Evolutionary conservation across 2,888 invertebrate species (phyloP).

Genomic region (Heteropelma amictum): DNA sequence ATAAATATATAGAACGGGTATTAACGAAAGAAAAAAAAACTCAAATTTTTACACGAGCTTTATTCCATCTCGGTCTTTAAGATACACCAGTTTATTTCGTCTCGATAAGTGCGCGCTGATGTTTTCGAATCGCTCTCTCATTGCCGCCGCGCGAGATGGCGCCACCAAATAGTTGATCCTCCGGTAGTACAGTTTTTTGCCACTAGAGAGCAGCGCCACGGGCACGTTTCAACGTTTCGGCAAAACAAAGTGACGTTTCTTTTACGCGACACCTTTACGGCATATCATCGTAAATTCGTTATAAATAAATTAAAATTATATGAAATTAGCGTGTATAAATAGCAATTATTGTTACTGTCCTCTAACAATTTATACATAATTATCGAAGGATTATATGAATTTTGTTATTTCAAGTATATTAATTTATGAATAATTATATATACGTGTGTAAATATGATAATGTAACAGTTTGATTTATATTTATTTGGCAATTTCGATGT

Average conservation of each 20-base stretch:
- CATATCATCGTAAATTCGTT: not conserved
- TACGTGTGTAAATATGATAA: conserved; percentile 12
- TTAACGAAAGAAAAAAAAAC: conserved; percentile 28
- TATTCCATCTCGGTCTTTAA: conserved; percentile 21
- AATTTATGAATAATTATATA: conserved; percentile 29
- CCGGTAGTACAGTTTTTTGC: not conserved
- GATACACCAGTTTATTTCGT: conserved; percentile 9
- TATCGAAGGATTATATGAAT: conserved; percentile 19
- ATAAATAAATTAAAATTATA: conserved; percentile 4
- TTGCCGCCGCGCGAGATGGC: not conserved
- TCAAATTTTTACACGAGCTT: conserved; percentile 34
- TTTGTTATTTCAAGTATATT: conserved; percentile 29
- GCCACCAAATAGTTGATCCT: not conserved
- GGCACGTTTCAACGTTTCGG: no score
- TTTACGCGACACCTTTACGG: not conserved
- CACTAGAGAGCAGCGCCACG: no score
- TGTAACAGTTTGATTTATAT: conserved; percentile 10
- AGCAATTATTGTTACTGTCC: conserved; percentile 21
- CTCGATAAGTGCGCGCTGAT: not conserved
- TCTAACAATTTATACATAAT: conserved; percentile 11
- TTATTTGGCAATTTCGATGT: conserved; percentile 7
- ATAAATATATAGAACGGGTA: conserved; percentile 35
- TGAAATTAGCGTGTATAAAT: conserved; percentile 12
- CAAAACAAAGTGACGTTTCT: conserved; percentile 17
- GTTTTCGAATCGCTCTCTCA: not conserved